Evolutionary conservation across 2,888 invertebrate genomes (phyloP).

Genomic region (Clunio marinus): DNA sequence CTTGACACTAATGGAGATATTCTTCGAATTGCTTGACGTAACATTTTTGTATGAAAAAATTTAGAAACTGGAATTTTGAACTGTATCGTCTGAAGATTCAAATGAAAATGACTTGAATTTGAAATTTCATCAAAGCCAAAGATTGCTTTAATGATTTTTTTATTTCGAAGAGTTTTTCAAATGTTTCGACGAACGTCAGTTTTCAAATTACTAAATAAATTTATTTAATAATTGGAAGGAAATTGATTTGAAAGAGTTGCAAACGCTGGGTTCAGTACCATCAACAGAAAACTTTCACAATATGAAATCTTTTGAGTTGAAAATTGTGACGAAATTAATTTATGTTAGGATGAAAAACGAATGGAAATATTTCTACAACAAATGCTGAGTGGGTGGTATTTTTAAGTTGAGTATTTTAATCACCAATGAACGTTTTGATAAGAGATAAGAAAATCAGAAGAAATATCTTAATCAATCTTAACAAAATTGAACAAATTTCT

Average conservation of each 20-base stretch:
- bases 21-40: constrained; percentile 27
- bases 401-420: background rate
- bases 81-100: background rate
- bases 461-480: too few species aligned
- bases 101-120: background rate
- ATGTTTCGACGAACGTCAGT: too few species aligned
- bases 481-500: too few species aligned
- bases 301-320: background rate
- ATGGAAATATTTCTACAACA: background rate
- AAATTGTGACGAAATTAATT: background rate
- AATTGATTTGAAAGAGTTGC: too few species aligned
- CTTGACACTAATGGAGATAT: background rate
- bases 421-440: too few species aligned
- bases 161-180: too few species aligned
- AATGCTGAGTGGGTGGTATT: too few species aligned
- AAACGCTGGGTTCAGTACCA: background rate
- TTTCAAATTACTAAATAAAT: too few species aligned
- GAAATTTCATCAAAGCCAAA: background rate
- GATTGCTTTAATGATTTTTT: background rate
- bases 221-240: too few species aligned
- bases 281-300: background rate
- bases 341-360: background rate
- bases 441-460: too few species aligned
- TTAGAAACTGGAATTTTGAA: constrained; percentile 5
- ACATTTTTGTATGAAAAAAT: constrained; percentile 16